Conservation (phyloP, 2,797 vertebrate species). For the Spinus olivaceus region DNA sequence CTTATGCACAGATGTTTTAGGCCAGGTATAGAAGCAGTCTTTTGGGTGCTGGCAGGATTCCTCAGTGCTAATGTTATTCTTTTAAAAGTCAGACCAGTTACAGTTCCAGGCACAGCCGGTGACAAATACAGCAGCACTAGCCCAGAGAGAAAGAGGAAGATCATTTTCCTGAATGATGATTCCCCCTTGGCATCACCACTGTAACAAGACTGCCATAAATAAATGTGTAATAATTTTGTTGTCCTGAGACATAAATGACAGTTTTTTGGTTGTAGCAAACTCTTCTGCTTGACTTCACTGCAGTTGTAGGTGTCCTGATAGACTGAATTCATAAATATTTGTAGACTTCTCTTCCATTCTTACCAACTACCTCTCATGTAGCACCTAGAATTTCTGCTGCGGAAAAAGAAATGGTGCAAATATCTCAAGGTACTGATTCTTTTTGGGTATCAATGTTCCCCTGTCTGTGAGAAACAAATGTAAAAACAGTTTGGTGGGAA, state of each 20-base stretch:
- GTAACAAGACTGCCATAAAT: not conserved
- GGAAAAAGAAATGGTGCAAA: not conserved
- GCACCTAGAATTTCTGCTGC: not conserved
- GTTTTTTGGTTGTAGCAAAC: not conserved
- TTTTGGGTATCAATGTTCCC: not conserved
- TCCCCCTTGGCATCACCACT: not conserved
- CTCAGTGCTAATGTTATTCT: not conserved
- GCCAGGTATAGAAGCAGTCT: not conserved
- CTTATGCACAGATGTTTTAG: constrained; percentile 14
- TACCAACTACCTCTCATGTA: not conserved
- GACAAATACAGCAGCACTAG: not conserved
- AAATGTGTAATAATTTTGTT: not conserved
- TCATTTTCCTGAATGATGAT: not conserved
- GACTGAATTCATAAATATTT: not conserved
- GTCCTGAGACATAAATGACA: not conserved
- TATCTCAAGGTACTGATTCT: constrained; percentile 8
- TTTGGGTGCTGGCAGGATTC: not conserved
- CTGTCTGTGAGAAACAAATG: not conserved
- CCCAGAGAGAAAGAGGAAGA: not conserved
- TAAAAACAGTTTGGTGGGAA: constrained; percentile 10
- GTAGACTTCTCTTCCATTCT: not conserved
- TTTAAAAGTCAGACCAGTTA: not conserved
- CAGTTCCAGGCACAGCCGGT: not conserved
- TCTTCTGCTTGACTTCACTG: not conserved
- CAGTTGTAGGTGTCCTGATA: not conserved